Conservation (phyloP, 2,888 invertebrate genomes). For the Eristalinus sepulchralis region DNA sequence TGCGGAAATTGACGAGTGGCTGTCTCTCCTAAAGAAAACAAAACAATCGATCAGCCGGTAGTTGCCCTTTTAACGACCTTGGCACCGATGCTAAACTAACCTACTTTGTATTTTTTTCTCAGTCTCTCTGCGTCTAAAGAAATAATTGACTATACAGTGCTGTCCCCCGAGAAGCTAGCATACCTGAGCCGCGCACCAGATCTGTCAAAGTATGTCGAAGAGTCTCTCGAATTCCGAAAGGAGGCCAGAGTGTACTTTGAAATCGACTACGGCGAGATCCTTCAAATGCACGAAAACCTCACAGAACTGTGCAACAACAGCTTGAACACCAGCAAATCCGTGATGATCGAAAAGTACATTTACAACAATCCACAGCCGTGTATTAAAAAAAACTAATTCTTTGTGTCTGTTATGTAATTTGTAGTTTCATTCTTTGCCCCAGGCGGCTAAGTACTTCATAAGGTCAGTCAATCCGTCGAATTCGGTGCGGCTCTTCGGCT, state of each 20-base stretch:
- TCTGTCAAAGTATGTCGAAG: constrained; percentile 74
- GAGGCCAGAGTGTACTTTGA: constrained; percentile 73
- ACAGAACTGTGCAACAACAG: constrained; percentile 66
- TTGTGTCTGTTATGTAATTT: neutral
- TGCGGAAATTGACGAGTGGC: constrained; percentile 74
- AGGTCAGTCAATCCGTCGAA: constrained; percentile 93
- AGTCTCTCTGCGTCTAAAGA: constrained; percentile 5
- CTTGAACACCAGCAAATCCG: constrained; percentile 44
- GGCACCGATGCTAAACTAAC: neutral
- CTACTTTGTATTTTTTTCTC: neutral
- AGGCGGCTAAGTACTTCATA: constrained; percentile 87
- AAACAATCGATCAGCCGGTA: constrained; percentile 24
- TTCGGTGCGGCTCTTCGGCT: constrained; percentile 91
- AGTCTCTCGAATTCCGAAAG: constrained; percentile 74
- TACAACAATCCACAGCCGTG: constrained; percentile 30
- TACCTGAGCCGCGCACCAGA: constrained; percentile 74
- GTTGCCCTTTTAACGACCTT: neutral
- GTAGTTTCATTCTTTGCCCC: constrained; percentile 77
- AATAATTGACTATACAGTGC: constrained; percentile 56
- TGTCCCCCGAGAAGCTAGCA: constrained; percentile 74
- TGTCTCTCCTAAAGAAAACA: constrained; percentile 51
- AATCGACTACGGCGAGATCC: constrained; percentile 71
- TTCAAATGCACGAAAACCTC: constrained; percentile 73
- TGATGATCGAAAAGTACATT: constrained; percentile 54
- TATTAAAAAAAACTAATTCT: constrained; percentile 39